Percentiles rank a stretch among this genome's conserved stretches.
Conservation (phyloP, 23 tunicate genomes). For the Clavelina lepadiformis region DNA sequence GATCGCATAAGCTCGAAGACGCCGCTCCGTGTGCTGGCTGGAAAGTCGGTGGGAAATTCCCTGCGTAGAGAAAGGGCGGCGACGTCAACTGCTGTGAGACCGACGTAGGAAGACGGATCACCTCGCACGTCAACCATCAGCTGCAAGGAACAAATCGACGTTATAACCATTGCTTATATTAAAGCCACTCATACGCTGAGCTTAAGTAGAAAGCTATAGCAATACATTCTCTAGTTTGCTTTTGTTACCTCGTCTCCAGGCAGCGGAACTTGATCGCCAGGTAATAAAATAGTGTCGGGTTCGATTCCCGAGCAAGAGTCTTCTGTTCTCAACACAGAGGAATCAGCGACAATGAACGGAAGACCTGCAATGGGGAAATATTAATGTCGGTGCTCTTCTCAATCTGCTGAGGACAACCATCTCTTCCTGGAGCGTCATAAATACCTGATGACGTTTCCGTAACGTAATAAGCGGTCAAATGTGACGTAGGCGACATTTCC, state of each 20-base stretch:
- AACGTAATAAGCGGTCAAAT: constrained; percentile 49
- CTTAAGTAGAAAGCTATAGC: not conserved
- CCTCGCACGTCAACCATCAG: constrained; percentile 21
- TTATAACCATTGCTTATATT: no score
- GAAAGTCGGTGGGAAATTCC: constrained; percentile 8
- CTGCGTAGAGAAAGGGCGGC: constrained; percentile 25
- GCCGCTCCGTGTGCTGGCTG: constrained; percentile 11
- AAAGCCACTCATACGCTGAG: not conserved
- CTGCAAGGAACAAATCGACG: constrained; percentile 12
- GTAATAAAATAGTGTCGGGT: constrained; percentile 19
- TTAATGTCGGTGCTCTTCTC: not conserved
- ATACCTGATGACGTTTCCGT: constrained; percentile 11
- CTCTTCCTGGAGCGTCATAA: no score
- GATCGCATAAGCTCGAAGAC: constrained; percentile 28
- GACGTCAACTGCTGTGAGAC: constrained; percentile 33
- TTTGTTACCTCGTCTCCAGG: constrained; percentile 22
- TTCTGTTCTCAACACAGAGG: constrained; percentile 24
- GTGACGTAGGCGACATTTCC: constrained; percentile 52
- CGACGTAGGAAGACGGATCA: constrained; percentile 23
- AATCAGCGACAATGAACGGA: constrained; percentile 45
- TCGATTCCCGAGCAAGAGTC: constrained; percentile 41
- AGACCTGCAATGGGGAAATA: constrained; percentile 12
- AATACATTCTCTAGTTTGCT: not conserved
- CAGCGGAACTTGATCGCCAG: constrained; percentile 11
- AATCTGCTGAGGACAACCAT: no score